These are phyloP conservation scores for Pecten maximus DNA, from an alignment of 2,888 invertebrate species.

Conservation along the genomic window DNA sequence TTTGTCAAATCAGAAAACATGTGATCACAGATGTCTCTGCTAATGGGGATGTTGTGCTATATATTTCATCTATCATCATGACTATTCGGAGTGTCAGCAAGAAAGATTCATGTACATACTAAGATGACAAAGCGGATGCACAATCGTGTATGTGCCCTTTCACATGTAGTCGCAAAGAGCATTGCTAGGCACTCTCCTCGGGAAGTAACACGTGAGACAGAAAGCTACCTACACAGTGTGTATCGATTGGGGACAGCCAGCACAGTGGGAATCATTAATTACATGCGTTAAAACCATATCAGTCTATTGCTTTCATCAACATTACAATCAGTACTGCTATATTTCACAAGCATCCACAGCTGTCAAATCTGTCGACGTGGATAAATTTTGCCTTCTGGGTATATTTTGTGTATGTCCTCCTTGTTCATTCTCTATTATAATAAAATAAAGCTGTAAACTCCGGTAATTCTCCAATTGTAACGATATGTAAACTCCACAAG, in stretches of 20 bases:
- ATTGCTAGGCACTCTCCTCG: not conserved
- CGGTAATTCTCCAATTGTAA: not conserved
- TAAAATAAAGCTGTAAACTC: not conserved
- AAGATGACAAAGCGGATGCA: not conserved
- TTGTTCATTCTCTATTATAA: not conserved
- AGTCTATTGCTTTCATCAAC: constrained; percentile 4
- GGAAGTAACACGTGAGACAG: not conserved
- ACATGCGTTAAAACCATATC: constrained; percentile 17
- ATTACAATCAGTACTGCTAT: not conserved
- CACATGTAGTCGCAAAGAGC: not conserved
- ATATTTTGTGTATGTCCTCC: not conserved
- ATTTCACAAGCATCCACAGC: not conserved
- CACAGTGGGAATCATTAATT: not conserved
- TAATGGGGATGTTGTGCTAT: not conserved
- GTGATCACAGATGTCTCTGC: not conserved
- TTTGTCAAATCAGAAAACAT: too few relatives aligned
- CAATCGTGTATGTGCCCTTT: not conserved
- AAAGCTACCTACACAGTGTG: not conserved
- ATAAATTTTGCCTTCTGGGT: not conserved
- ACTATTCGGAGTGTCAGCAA: too few relatives aligned
- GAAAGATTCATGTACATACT: not conserved
- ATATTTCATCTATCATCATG: not conserved
- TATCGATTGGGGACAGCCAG: not conserved
- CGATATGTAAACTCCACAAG: not conserved
- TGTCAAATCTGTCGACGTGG: not conserved